Percentiles rank a stretch among this genome's conserved stretches.
Evolutionary conservation across 2,888 invertebrate species (phyloP).

Genomic region (Brachyopa scutellaris): DNA sequence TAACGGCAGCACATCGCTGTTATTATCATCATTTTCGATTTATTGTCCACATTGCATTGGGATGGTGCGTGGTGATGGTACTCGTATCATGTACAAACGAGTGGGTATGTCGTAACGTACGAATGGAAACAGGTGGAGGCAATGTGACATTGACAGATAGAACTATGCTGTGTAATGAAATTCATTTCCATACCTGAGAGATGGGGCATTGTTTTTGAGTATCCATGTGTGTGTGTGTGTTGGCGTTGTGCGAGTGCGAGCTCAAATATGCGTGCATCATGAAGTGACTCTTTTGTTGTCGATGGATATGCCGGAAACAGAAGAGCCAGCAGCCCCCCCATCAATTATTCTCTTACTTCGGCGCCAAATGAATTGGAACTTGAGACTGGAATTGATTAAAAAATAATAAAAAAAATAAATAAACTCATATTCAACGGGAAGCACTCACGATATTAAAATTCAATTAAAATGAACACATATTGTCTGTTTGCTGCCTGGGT

Average conservation of each 20-base stretch:
- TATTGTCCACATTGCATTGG: slow-evolving; percentile 63
- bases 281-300: not conserved
- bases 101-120: too few species aligned
- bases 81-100: not conserved
- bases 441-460: slow-evolving; percentile 51
- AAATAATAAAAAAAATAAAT: too few species aligned
- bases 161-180: slow-evolving; percentile 48
- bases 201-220: too few species aligned
- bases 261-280: slow-evolving; percentile 23
- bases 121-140: slow-evolving; percentile 39
- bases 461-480: slow-evolving; percentile 54
- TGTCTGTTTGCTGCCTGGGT: slow-evolving; percentile 4
- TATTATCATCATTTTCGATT: slow-evolving; percentile 70
- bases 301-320: not conserved
- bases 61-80: not conserved
- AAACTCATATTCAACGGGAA: slow-evolving; percentile 2
- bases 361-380: slow-evolving; percentile 65
- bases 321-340: not conserved
- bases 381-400: slow-evolving; percentile 62
- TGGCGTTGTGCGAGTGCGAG: too few species aligned
- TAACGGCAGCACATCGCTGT: slow-evolving; percentile 46
- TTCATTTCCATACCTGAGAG: slow-evolving; percentile 36
- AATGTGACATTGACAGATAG: slow-evolving; percentile 40
- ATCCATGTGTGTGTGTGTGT: not conserved
- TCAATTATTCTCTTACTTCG: slow-evolving; percentile 34